These are phyloP conservation scores for Xenopus laevis DNA, from an alignment of 2,113 vertebrate genomes.

Conservation along the genomic window DNA sequence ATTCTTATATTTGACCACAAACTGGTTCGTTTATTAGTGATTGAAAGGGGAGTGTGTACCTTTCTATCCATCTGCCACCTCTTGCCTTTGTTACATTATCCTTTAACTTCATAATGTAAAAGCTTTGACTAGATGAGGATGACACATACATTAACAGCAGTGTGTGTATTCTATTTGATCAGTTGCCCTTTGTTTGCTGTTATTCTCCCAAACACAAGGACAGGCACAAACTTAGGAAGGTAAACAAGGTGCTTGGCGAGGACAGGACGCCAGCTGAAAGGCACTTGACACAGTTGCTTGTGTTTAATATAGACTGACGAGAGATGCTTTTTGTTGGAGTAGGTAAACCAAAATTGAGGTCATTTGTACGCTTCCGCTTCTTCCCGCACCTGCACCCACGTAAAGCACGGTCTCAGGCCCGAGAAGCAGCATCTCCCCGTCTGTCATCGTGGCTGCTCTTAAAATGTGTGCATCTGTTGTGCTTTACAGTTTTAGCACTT, in stretches of 20 bases:
- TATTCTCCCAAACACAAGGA: slow-evolving; percentile 34
- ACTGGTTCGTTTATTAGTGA: too few relatives aligned
- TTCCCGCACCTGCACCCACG: slow-evolving; percentile 70
- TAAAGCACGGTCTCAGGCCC: slow-evolving; percentile 66
- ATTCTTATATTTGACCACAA: too few relatives aligned
- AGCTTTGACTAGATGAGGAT: slow-evolving; percentile 28
- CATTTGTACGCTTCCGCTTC: slow-evolving; percentile 50
- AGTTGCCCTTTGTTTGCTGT: slow-evolving; percentile 42
- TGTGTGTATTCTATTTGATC: slow-evolving; percentile 44
- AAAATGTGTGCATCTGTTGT: slow-evolving; percentile 69
- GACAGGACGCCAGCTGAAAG: slow-evolving; percentile 52
- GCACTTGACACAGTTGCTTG: slow-evolving; percentile 47
- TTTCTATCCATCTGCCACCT: slow-evolving; percentile 36
- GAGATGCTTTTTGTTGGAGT: slow-evolving; percentile 48
- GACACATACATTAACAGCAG: slow-evolving; percentile 30
- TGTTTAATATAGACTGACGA: slow-evolving; percentile 56
- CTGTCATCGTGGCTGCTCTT: slow-evolving; percentile 75
- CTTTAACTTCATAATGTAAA: slow-evolving; percentile 28
- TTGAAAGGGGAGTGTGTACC: too few relatives aligned
- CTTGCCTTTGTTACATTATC: slow-evolving; percentile 36
- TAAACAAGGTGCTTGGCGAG: slow-evolving; percentile 37
- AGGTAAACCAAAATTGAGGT: slow-evolving; percentile 20
- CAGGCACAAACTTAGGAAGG: slow-evolving; percentile 51
- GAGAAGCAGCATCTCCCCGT: slow-evolving; percentile 74
- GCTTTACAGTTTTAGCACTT: slow-evolving; percentile 62